Base-by-base conservation (phyloP, 2,113 vertebrate species). In the Rhinopomastus cyanomelas region DNA sequence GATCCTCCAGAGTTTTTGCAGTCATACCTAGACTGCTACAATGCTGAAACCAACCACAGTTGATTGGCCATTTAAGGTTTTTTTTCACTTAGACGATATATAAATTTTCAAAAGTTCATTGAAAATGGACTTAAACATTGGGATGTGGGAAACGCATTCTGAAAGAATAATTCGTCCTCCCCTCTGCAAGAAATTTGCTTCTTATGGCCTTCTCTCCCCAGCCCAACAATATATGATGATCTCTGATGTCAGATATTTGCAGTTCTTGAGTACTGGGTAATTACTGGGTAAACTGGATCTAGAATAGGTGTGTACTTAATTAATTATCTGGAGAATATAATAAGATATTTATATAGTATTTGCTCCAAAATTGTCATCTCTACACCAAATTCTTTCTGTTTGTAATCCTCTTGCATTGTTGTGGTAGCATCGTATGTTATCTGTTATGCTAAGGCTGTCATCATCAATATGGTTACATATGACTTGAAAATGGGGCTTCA, bases 351-450 rank as follows among this genome's bases (percentile, higher is more conserved):
- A 27, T 36, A 4, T 44, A 74, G 9, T 17, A 66, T 74, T 81
- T 78, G 6, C 36, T 6, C 46, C 5, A 61, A n/a, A 76, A 53
- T 44, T 69, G 13, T 32, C 12, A 30, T 11, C 10, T 53, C 6
- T 32, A 8, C 22, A 6, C 11, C 32, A 44, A 4, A 5, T 29
- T 42, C 5, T 18, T 61, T 62, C 9, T 32, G 5, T 36, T 73
- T 21, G 6, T 57, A 72, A 32, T 61, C 48, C 44, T 79, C 48
- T 25, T 29, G 36, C 3, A 9, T n/a, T 4, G 5, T 61, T 13
- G 37, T 36, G 12, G 5, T 23, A 0, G 3, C n/a, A 9, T n/a
- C n/a, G n/a, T n/a, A n/a, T n/a, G n/a, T n/a, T 55, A 19, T 46
- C 27, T 30, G 20, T 52, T 22, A 29, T 30, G 9, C 20, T 56